Evolutionary conservation across 2,113 vertebrate species (phyloP).

Genomic region (Scalopus aquaticus): DNA sequence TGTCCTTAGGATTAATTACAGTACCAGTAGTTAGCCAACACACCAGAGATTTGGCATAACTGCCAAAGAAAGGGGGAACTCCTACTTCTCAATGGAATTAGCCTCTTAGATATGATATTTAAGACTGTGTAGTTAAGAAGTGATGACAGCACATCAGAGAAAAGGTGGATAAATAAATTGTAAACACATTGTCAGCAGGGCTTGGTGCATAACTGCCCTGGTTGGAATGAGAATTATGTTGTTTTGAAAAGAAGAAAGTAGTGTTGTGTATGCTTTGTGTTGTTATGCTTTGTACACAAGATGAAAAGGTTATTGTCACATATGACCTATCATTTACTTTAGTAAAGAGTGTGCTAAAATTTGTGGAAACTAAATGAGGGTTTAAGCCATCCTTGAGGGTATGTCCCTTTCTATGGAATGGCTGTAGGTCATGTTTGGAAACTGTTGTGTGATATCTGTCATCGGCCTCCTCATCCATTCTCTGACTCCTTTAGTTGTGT

Average conservation of each 20-base stretch:
- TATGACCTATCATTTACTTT: neutral
- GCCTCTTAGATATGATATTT: constrained; percentile 61
- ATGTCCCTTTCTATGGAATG: neutral
- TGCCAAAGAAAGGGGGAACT: constrained; percentile 64
- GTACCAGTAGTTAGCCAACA: neutral
- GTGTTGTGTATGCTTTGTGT: constrained; percentile 46
- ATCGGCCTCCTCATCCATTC: neutral
- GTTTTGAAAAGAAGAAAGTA: constrained; percentile 68
- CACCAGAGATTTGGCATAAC: neutral
- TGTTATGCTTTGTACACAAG: neutral
- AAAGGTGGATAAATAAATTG: constrained; percentile 74
- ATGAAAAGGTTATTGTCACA: neutral
- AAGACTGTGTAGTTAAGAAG: constrained; percentile 66
- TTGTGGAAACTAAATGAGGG: neutral
- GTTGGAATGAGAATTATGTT: constrained; percentile 77
- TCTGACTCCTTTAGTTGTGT: neutral
- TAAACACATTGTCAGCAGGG: constrained; percentile 67
- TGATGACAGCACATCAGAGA: constrained; percentile 51
- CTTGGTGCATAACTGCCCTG: constrained; percentile 65
- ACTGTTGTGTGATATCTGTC: neutral
- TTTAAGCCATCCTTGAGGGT: neutral
- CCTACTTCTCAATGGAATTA: constrained; percentile 37
- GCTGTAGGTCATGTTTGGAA: neutral
- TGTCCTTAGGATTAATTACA: neutral
- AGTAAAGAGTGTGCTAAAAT: neutral